Evolutionary conservation across 2,888 invertebrate species (phyloP), one percentile per base, ranked within the genome.

Genomic region (Thera obeliscata): DNA sequence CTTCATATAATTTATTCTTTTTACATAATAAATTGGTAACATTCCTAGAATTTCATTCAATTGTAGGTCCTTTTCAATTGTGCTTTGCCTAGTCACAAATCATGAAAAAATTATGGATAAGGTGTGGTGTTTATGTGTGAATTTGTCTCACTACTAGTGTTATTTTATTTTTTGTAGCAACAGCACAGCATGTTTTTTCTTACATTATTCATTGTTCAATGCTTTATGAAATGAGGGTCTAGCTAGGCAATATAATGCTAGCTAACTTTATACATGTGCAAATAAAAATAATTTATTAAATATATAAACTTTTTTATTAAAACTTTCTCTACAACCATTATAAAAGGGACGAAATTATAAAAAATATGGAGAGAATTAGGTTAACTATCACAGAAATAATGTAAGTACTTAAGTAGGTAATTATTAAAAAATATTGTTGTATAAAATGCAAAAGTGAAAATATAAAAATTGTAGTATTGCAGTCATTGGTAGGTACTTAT

Each of bases 271-370:
- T 59, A 56, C 41, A 48, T 48, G n/a, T 56, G 56, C 65, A 61
- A 60, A 56, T 56, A 66, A 66, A 66, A 64, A 58, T 38, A 54
- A 61, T 57, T 33, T 61, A 66, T 54, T 36, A 55, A 33, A 38
- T 41, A 46, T n/a, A 57, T 22, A 57, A 61, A 52, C 52, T 61
- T 66, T 64, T 55, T 59, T 64, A 55, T 48, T 43, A 7, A 7
- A 9, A 50, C 22, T 6, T n/a, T n/a, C n/a, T 56, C n/a, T 52
- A 56, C 12, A 56, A 56, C 38, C 61, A 58, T 58, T 61, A 33
- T 54, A 55, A 61, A 55, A 50, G 33, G 64, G 64, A 68, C 58
- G 64, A 57, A 67, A 46, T 63, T 43, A 61, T 7, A 4, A 36
- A 43, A 50, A 33, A 56, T 12, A 57, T 60, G 3, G 11, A 62